Base-by-base conservation (phyloP, 1,140 invertebrate species). In the Marisa cornuarietis region DNA sequence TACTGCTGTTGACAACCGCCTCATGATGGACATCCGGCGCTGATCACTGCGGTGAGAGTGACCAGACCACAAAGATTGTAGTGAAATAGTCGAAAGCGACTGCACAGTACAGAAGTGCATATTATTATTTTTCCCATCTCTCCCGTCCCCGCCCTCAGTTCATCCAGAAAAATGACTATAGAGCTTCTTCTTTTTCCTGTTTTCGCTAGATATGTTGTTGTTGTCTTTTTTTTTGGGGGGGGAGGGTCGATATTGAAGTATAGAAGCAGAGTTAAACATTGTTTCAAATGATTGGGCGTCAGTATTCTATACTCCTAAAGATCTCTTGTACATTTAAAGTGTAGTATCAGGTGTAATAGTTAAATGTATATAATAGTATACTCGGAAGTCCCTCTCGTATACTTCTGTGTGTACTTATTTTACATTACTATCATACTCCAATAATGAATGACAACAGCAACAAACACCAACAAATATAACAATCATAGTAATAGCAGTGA, bases 11-110 rank as follows among this genome's bases (percentile, higher is more conserved):
- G 42, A 42, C 79, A 82, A 80, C 11, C 73, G 72, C 7, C 81
- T 66, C 69, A 82, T 51, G 31, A 82, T 54, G 26, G 81, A 82
- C 52, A 78, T 79, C 3, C 78, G 74, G 13, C 81, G 61, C 0
- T 78, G 63, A 58, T 82, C 81, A 1, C 81, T 82, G 31, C 31
- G 31, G 1, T 42, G 74, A 7, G 62, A 14, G 75, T 9, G 31
- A 54, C 26, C 11, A 68, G 18, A 22, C 65, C 14, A 80, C 31
- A 20, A 20, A 18, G 18, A 20, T n/a, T 4, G 62, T 18, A 20
- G 3, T 20, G 62, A n/a, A 63, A 18, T 4, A 63, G 18, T n/a
- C n/a, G 7, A 18, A 63, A 7, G n/a, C n/a, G n/a, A n/a, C n/a
- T n/a, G n/a, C n/a, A n/a, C n/a, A n/a, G n/a, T n/a, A n/a, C n/a